Evolutionary conservation across 2,797 vertebrate genomes (phyloP), one percentile per base, ranked within the genome.

Genomic region (Sternarchorhynchus goeldii): DNA sequence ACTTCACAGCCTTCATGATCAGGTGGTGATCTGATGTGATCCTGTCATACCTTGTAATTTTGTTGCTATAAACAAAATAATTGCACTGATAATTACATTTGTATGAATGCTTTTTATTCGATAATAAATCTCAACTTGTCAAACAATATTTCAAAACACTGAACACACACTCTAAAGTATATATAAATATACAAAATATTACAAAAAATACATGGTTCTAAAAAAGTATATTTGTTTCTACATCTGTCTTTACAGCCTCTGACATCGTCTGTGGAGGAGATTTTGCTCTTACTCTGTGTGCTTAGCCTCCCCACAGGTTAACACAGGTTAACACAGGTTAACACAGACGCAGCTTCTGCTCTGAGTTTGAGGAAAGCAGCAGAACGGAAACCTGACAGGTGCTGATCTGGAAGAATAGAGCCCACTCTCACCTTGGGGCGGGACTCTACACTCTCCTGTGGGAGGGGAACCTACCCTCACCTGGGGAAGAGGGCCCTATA

Each of bases 161-260:
- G 66, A 74, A 73, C 18, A 70, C 67, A 79, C 63, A 70, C 67
- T 79, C 20, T 80, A 63, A 81, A 57, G 78, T 78, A 82, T 81
- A 88, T 85, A 90, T 87, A 88, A 88, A 89, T 88, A 90, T 84
- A 70, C 66, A 81, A 84, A 80, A 50, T 88, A 89, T 88, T 88
- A 89, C 90, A 89, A 85, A 88, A 85, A 83, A 85, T 85, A 80
- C 67, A 77, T 73, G 10, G 17, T 32, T 29, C 50, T 60, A 72
- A 75, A 78, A 81, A 82, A 74, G 12, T 36, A 73, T 76, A 74
- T 76, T 18, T 55, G 69, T 68, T 68, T 79, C 55, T 67, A 77
- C 63, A 68, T 71, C 63, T 76, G 29, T 41, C 53, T 57, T 76
- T 53, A 74, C 77, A 81, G 68, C 50, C 7, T 45, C 75, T 67